Percentiles rank a stretch among this genome's conserved stretches.
These are phyloP conservation scores for Mandrillus leucophaeus DNA, from an alignment of 2,113 vertebrate species.

Conservation along the genomic window DNA sequence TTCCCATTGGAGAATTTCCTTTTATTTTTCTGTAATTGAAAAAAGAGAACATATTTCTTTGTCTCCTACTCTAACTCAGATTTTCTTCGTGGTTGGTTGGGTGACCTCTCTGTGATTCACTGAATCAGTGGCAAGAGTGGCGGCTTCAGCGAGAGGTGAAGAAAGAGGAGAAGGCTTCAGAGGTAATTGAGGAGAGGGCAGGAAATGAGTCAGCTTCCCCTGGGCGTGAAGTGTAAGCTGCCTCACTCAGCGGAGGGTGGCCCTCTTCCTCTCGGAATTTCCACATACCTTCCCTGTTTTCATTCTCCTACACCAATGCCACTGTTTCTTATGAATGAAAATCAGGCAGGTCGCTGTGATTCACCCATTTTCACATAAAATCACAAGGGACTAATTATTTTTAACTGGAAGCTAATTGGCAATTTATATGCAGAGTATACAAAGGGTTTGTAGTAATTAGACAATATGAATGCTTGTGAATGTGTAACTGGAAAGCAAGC, in stretches of 20 bases:
- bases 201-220: constrained; percentile 63
- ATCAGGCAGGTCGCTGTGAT: background rate
- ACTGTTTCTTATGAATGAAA: background rate
- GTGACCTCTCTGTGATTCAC: constrained; percentile 36
- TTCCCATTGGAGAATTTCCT: background rate
- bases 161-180: background rate
- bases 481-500: background rate
- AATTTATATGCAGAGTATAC: background rate
- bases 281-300: constrained; percentile 48
- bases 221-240: background rate
- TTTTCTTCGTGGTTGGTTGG: background rate
- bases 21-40: constrained; percentile 36
- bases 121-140: background rate
- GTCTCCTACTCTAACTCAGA: background rate
- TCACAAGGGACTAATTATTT: background rate
- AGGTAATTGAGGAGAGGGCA: background rate
- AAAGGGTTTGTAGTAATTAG: background rate
- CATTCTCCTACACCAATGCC: background rate
- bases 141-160: background rate
- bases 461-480: background rate
- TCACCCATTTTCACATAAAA: background rate
- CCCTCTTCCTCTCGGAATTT: constrained; percentile 38
- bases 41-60: background rate
- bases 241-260: background rate
- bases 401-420: background rate